phyloP scores from a whole-genome alignment of 2,113 vertebrate species.

The Crotalus viridis region DNA sequence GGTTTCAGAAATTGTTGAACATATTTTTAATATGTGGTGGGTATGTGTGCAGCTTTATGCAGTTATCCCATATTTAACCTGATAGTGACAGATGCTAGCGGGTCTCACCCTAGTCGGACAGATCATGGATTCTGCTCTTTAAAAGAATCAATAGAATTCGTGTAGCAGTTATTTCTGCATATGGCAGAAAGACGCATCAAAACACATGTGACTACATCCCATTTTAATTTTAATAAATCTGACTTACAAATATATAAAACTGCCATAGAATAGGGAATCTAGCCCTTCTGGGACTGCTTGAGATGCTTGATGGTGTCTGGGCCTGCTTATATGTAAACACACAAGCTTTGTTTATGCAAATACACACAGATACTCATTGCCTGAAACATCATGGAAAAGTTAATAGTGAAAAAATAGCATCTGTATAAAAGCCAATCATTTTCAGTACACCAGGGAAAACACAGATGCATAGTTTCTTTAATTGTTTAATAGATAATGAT shows the following conservation, averaged over 20 bases:
- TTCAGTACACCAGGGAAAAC: conserved; percentile 4
- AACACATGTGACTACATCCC: background rate
- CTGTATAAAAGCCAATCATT: conserved; percentile 3
- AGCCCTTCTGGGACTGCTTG: background rate
- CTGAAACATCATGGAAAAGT: background rate
- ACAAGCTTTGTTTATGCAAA: background rate
- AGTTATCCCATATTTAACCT: background rate
- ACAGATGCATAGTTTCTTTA: conserved; percentile 34
- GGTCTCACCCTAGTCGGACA: background rate
- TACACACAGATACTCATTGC: background rate
- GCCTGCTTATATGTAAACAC: background rate
- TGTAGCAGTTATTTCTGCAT: background rate
- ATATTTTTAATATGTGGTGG: background rate
- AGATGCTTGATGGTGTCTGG: background rate
- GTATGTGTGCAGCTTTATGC: background rate
- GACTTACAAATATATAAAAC: background rate
- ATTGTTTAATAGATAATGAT: conserved; percentile 61
- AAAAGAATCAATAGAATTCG: background rate
- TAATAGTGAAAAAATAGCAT: background rate
- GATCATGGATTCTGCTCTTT: background rate
- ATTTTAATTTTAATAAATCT: background rate
- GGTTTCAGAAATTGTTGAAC: background rate
- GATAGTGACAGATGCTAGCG: background rate
- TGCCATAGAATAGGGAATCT: background rate
- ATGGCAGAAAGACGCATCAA: background rate